These are phyloP conservation scores for Brenthis daphne DNA, from an alignment of 2,888 invertebrate species.

Conservation along the genomic window DNA sequence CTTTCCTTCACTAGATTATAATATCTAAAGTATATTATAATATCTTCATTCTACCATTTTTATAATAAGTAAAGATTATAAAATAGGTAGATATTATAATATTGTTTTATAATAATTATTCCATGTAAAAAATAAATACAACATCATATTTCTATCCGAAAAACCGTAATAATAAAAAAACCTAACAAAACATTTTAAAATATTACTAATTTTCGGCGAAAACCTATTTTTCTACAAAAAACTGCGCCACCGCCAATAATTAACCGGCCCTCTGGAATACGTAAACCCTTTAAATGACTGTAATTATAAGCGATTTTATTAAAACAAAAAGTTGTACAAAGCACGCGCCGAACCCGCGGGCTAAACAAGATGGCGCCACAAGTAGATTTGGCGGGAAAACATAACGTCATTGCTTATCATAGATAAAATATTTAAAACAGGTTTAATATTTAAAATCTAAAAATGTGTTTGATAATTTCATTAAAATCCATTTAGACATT, in stretches of 20 bases:
- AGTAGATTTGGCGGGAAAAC: slow-evolving; percentile 44
- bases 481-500: no score
- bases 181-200: neutral
- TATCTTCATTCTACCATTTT: no score
- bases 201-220: slow-evolving; percentile 15
- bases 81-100: no score
- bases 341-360: slow-evolving; percentile 67
- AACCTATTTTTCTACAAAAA: slow-evolving; percentile 37
- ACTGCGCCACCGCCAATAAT: slow-evolving; percentile 61
- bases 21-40: no score
- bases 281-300: slow-evolving; percentile 67
- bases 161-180: neutral
- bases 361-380: slow-evolving; percentile 55
- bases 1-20: no score
- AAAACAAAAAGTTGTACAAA: slow-evolving; percentile 60
- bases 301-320: slow-evolving; percentile 72
- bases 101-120: no score
- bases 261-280: slow-evolving; percentile 69
- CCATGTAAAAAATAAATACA: no score
- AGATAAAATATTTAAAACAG: neutral
- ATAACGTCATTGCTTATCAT: slow-evolving; percentile 29
- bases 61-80: no score
- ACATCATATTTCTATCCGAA: no score
- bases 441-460: no score
- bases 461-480: no score